A percentile compares a stretch with the other conserved stretches of the same genome.
Evolutionary conservation across 2,113 vertebrate genomes (phyloP).

Genomic region (Gadus macrocephalus): DNA sequence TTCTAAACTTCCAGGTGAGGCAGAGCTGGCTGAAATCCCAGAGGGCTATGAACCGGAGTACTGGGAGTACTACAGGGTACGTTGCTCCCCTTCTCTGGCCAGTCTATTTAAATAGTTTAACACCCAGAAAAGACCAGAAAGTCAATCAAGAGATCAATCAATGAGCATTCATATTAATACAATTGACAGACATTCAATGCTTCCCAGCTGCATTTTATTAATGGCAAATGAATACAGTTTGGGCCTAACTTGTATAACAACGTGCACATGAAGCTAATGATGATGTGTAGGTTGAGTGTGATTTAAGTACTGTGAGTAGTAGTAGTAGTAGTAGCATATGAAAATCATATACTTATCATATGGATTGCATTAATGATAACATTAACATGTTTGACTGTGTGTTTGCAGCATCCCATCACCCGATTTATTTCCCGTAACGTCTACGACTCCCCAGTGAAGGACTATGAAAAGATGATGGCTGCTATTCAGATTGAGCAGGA

Average conservation of each 20-base stretch:
- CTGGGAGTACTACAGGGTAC: conserved; percentile 92
- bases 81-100: background rate
- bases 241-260: too few relatives aligned
- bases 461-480: conserved; percentile 89
- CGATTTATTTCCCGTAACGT: conserved; percentile 81
- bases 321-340: too few relatives aligned
- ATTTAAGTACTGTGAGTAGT: background rate
- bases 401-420: conserved; percentile 88
- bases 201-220: background rate
- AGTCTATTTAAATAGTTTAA: background rate
- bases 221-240: too few relatives aligned
- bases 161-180: background rate
- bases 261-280: background rate
- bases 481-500: conserved; percentile 74
- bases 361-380: too few relatives aligned
- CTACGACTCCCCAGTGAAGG: conserved; percentile 81
- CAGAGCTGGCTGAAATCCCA: conserved; percentile 86
- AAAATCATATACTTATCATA: too few relatives aligned
- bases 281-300: background rate
- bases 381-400: background rate
- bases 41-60: conserved; percentile 87
- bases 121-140: background rate
- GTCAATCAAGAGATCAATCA: background rate
- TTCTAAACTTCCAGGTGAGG: conserved; percentile 75
- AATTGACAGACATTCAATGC: background rate